These are phyloP conservation scores for Phocoena phocoena DNA, from an alignment of 2,113 vertebrate species.

Conservation along the genomic window DNA sequence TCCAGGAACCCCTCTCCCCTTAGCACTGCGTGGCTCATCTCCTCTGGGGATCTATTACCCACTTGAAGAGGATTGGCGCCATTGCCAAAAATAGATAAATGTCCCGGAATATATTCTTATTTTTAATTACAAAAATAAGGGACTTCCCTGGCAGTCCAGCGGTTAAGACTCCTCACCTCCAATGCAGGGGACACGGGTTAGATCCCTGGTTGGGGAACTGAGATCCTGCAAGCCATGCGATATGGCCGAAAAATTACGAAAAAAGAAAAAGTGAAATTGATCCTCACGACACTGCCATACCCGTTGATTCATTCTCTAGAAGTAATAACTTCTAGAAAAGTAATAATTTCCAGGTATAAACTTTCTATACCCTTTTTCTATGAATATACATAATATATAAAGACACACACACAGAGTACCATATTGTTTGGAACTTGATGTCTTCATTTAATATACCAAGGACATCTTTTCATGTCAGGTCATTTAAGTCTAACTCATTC, in stretches of 20 bases:
- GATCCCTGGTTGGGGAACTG: background rate
- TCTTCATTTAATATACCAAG: background rate
- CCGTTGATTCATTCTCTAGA: background rate
- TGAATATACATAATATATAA: background rate
- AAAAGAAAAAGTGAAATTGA: background rate
- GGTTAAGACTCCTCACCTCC: background rate
- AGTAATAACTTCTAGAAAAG: background rate
- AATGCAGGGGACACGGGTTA: background rate
- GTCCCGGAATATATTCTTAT: background rate
- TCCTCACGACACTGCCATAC: background rate
- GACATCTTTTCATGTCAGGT: background rate
- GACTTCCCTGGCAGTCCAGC: background rate
- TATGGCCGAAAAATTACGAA: background rate
- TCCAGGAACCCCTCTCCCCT: background rate
- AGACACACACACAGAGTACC: background rate
- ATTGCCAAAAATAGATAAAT: background rate
- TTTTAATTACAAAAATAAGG: conserved; percentile 39
- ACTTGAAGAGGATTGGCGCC: background rate
- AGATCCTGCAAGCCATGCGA: background rate
- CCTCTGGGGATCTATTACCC: background rate
- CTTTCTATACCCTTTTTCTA: background rate
- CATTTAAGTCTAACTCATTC: background rate
- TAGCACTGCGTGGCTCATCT: background rate
- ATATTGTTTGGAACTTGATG: background rate
- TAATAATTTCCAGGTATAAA: background rate